Percentiles rank a stretch among this genome's conserved stretches.
phyloP scores from a whole-genome alignment of 2,888 invertebrate genomes.

The Ornithoptera priamus region DNA sequence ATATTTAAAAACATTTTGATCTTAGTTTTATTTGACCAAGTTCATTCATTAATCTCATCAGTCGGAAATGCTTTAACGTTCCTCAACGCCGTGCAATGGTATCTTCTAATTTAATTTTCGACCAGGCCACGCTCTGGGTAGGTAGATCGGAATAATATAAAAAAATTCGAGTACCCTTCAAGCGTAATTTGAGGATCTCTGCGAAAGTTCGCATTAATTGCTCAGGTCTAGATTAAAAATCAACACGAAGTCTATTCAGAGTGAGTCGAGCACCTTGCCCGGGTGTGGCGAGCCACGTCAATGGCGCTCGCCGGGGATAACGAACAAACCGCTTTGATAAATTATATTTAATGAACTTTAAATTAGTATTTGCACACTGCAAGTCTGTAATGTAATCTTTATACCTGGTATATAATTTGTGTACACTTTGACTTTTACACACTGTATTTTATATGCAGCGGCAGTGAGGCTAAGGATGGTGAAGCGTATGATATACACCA shows the following conservation, averaged over 20 bases:
- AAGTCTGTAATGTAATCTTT: too few relatives aligned
- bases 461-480: too few relatives aligned
- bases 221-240: slow-evolving; percentile 19
- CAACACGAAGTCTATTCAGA: slow-evolving; percentile 15
- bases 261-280: slow-evolving; percentile 1
- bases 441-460: too few relatives aligned
- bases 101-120: slow-evolving; percentile 19
- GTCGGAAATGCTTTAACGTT: neutral
- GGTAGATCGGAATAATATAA: slow-evolving; percentile 18
- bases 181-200: slow-evolving; percentile 19
- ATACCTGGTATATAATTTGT: too few relatives aligned
- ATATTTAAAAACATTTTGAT: too few relatives aligned
- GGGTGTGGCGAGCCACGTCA: neutral
- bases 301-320: neutral
- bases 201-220: slow-evolving; percentile 20
- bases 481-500: too few relatives aligned
- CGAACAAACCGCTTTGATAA: neutral
- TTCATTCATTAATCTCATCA: neutral
- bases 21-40: neutral
- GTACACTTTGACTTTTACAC: too few relatives aligned
- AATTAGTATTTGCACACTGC: neutral
- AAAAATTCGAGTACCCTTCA: slow-evolving; percentile 4
- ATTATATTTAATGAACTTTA: neutral
- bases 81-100: slow-evolving; percentile 8
- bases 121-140: neutral